phyloP scores from a whole-genome alignment of 2,113 vertebrate genomes.

The Phyllostomus discolor region DNA sequence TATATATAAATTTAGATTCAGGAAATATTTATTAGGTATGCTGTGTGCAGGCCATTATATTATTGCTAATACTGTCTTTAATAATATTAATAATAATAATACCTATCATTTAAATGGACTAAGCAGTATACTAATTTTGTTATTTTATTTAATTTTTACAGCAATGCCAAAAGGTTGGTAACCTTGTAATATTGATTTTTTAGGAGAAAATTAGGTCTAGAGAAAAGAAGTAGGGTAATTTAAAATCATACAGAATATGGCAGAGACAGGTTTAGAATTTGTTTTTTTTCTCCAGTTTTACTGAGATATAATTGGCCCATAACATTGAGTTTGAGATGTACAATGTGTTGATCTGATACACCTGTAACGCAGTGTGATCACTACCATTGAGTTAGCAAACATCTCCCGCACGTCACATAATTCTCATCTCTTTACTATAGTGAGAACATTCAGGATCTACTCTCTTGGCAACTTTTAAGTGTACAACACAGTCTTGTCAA shows the following conservation, averaged over 20 bases:
- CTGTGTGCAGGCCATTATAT: not conserved
- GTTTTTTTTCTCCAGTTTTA: not conserved
- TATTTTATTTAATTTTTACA: not conserved
- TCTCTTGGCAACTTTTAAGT: not conserved
- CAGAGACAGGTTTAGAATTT: not conserved
- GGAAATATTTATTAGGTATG: not conserved
- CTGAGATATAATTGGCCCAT: not conserved
- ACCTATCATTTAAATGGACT: not conserved
- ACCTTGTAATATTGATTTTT: not conserved
- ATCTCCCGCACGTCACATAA: not conserved
- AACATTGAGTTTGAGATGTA: not conserved
- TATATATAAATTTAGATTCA: not conserved
- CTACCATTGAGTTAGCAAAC: not conserved
- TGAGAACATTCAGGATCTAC: not conserved
- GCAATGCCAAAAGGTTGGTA: not conserved
- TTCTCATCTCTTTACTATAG: not conserved
- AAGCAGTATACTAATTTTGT: not conserved
- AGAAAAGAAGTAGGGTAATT: not conserved
- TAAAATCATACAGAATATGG: not conserved
- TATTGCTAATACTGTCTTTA: not conserved
- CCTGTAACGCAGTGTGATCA: not conserved
- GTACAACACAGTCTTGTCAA: not conserved
- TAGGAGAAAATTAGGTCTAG: not conserved
- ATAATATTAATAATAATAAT: not conserved
- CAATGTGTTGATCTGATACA: not conserved